A percentile compares a stretch with the other conserved stretches of the same genome.
Conservation (phyloP, 2,888 invertebrate species). For the Sisyra nigra region DNA sequence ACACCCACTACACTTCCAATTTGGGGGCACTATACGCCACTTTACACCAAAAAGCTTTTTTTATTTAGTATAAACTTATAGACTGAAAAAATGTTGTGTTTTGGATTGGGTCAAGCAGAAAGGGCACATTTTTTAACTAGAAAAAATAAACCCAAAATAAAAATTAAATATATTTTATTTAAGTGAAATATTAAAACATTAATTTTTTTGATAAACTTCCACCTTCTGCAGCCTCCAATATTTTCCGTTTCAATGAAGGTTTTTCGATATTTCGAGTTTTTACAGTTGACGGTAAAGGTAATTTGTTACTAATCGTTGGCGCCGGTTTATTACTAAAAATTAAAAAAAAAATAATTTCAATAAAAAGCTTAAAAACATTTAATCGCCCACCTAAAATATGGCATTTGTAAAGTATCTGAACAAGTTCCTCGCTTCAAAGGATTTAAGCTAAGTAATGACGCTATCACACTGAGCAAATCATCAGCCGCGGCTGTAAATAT, state of each 20-base stretch:
- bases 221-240: constrained; percentile 53
- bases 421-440: constrained; percentile 71
- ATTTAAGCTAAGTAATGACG: constrained; percentile 60
- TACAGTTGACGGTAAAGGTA: constrained; percentile 61
- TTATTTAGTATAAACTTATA: too few relatives aligned
- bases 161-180: too few relatives aligned
- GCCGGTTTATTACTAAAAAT: constrained; percentile 62
- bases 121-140: too few relatives aligned
- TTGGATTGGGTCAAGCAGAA: too few relatives aligned
- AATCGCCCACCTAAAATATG: constrained; percentile 51
- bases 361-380: constrained; percentile 22
- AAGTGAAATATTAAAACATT: constrained; percentile 33
- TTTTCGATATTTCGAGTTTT: constrained; percentile 42
- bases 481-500: constrained; percentile 93
- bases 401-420: constrained; percentile 71
- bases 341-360: constrained; percentile 4
- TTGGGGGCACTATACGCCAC: too few relatives aligned
- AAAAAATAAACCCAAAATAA: too few relatives aligned
- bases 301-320: constrained; percentile 65
- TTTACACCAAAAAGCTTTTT: too few relatives aligned
- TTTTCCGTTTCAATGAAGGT: constrained; percentile 60
- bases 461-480: constrained; percentile 72
- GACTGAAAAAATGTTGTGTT: too few relatives aligned
- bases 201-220: constrained; percentile 49
- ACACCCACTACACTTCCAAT: too few relatives aligned